Percentiles rank a stretch among this genome's conserved stretches.
These are phyloP conservation scores for Pseudomyrmex cubaensis DNA, from an alignment of 1,140 invertebrate species.

Conservation along the genomic window DNA sequence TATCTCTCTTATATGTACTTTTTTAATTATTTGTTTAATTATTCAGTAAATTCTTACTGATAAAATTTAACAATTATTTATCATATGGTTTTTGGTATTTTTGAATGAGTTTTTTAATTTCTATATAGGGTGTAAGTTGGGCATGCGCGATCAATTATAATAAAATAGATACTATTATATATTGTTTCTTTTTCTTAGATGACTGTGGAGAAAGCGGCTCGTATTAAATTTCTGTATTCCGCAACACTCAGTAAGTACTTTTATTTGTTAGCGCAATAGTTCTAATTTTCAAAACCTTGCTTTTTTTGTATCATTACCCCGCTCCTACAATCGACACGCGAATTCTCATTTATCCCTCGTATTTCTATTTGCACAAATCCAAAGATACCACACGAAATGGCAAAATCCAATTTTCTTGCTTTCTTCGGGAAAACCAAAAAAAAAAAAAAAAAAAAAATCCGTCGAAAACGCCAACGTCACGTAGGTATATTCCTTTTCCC, in stretches of 20 bases:
- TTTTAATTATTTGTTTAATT: too few relatives aligned
- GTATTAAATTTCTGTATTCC: background rate
- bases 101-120: too few relatives aligned
- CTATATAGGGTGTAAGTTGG: background rate
- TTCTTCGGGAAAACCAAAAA: background rate
- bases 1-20: too few relatives aligned
- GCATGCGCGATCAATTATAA: background rate
- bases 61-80: background rate
- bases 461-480: background rate
- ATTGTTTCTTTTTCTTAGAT: background rate
- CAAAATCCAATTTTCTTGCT: slow-evolving; percentile 44
- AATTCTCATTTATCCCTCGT: too few relatives aligned
- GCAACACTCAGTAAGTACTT: background rate
- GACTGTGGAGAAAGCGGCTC: background rate
- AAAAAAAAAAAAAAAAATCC: too few relatives aligned
- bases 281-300: too few relatives aligned
- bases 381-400: background rate
- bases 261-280: too few relatives aligned
- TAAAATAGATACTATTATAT: background rate
- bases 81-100: background rate
- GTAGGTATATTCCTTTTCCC: background rate
- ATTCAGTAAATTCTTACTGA: too few relatives aligned
- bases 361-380: background rate
- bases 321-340: too few relatives aligned
- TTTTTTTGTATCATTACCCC: too few relatives aligned